phyloP scores from a whole-genome alignment of 2,888 invertebrate species.

The Malachius bipustulatus region DNA sequence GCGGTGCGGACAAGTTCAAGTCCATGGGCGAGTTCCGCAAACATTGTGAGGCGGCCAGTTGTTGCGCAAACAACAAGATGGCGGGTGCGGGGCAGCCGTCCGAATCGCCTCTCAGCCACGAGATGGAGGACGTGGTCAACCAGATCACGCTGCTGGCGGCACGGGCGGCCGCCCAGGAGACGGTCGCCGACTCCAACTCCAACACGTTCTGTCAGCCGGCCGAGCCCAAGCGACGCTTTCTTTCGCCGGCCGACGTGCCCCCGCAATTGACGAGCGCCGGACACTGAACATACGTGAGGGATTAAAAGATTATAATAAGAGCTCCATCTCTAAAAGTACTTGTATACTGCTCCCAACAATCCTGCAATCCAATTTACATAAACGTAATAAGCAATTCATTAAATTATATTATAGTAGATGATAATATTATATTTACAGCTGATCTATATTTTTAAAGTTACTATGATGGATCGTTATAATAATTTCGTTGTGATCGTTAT shows the following conservation, averaged over 20 bases:
- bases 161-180: conserved; percentile 58
- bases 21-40: conserved; percentile 48
- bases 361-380: conserved; percentile 5
- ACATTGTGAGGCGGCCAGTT: conserved; percentile 36
- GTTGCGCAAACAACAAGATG: conserved; percentile 17
- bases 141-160: conserved; percentile 69
- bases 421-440: conserved; percentile 33
- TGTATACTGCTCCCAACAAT: too few species aligned
- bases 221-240: conserved; percentile 44
- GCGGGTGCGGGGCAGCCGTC: conserved; percentile 27
- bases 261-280: conserved; percentile 41
- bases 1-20: conserved; percentile 47
- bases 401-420: conserved; percentile 21
- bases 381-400: conserved; percentile 20
- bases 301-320: too few species aligned
- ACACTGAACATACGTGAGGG: conserved; percentile 35
- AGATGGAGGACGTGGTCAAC: conserved; percentile 76
- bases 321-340: too few species aligned
- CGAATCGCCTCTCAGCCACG: conserved; percentile 55
- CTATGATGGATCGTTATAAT: conserved; percentile 27
- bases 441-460: conserved; percentile 37
- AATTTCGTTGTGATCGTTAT: conserved; percentile 16
- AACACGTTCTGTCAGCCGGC: conserved; percentile 44
- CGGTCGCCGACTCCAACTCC: conserved; percentile 47
- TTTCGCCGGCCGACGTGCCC: conserved; percentile 43